Evolutionary conservation across 2,888 invertebrate genomes (phyloP), one percentile per base, ranked within the genome.

Genomic region (Globia sparganii): DNA sequence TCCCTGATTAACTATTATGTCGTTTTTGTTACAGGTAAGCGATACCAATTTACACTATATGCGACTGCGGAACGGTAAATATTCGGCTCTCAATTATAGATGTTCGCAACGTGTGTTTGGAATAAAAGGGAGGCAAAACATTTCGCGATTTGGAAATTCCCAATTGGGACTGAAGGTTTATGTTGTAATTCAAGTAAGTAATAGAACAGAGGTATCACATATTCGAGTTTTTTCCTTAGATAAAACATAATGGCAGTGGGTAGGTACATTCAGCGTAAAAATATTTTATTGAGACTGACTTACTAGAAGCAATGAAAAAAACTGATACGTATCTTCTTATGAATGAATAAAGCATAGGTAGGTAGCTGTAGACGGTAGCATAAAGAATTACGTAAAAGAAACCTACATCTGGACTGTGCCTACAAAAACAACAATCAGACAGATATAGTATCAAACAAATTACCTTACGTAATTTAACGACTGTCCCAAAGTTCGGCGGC

Each of bases 21-120:
- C 43, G 59, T 81, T 86, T 87, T 90, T 90, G 89, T 91, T 91
- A 74, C 91, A 91, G 91, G 91, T 91, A 89, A 91, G 91, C 85
- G 80, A 77, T 78, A 79, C 69, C 74, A 80, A 81, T 75, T 86
- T 79, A 71, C 79, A 15, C 66, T 49, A 68, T 85, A 82, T 77
- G 79, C 72, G 64, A 74, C 72, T 66, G 58, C 64, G 68, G 59
- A 28, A 69, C 83, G 83, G 83, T 84, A 86, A 84, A 86, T 84
- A 84, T 86, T 72, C 86, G 71, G 13, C 65, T n/a, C 68, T 31
- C 74, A 72, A 86, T 83, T 86, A 75, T 56, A 66, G 59, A 53
- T 70, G 74, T 65, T 78, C 62, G 56, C 68, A 49, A 62, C 56
- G 72, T 43, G 72, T 70, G 69, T 72, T 69, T 62, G 72, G 83